Percentiles rank a stretch among this genome's conserved stretches.
Conservation (phyloP, 2,888 invertebrate genomes). For the Oxytorus armatus region DNA sequence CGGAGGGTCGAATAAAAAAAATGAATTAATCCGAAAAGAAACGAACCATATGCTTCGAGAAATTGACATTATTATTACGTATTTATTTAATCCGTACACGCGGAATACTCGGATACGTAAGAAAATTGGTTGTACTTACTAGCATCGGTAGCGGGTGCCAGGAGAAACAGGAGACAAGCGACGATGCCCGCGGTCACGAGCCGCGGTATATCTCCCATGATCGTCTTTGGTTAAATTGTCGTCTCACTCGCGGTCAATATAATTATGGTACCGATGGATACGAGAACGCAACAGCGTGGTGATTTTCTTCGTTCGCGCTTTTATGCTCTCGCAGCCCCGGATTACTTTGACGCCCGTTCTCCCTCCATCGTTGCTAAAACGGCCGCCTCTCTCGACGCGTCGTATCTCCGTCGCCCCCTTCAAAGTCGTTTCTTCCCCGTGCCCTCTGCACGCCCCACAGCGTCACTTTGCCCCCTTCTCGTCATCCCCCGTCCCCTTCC, state of each 20-base stretch:
- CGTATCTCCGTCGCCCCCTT: constrained; percentile 36
- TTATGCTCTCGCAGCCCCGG: constrained; percentile 82
- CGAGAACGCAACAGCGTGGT: constrained; percentile 82
- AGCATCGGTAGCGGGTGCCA: constrained; percentile 71
- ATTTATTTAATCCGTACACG: too few species aligned
- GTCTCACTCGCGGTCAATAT: constrained; percentile 67
- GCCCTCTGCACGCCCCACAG: constrained; percentile 4
- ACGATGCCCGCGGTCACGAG: constrained; percentile 77
- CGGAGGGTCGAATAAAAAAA: too few species aligned
- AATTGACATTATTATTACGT: too few species aligned
- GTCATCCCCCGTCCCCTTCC: background rate
- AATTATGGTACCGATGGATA: constrained; percentile 72
- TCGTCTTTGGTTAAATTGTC: constrained; percentile 68
- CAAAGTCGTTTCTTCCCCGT: constrained; percentile 26
- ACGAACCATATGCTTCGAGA: too few species aligned
- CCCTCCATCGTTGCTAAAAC: constrained; percentile 55
- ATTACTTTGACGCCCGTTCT: constrained; percentile 50
- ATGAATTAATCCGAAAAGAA: too few species aligned
- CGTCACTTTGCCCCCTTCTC: constrained; percentile 21
- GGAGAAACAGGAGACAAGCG: constrained; percentile 74
- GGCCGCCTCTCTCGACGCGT: constrained; percentile 18
- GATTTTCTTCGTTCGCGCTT: constrained; percentile 82
- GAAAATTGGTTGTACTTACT: constrained; percentile 78
- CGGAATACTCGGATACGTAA: too few species aligned
- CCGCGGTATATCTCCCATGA: constrained; percentile 82